Percentiles rank a stretch among this genome's conserved stretches.
Evolutionary conservation across 2,797 vertebrate genomes (phyloP).

Genomic region (Arnoldichthys spilopterus): DNA sequence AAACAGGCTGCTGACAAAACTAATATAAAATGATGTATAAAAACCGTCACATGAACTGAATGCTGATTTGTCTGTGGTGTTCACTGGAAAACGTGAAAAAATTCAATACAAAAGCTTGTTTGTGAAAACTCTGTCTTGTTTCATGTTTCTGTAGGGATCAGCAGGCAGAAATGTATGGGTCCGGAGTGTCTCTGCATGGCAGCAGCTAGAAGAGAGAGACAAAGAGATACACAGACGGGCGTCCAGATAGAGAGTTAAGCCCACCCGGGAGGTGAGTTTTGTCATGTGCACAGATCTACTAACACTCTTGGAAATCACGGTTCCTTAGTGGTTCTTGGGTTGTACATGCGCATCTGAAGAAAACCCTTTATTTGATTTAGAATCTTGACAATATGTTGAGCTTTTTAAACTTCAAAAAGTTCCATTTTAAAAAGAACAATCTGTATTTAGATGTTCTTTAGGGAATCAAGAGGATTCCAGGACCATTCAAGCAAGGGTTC

Average conservation of each 20-base stretch:
- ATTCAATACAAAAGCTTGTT: conserved; percentile 28
- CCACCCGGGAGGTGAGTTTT: conserved; percentile 67
- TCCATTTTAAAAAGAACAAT: not conserved
- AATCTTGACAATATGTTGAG: not conserved
- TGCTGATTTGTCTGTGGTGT: conserved; percentile 50
- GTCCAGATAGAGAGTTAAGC: conserved; percentile 46
- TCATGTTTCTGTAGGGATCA: conserved; percentile 72
- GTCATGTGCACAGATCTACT: not conserved
- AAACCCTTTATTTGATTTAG: not conserved
- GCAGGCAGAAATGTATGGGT: conserved; percentile 60
- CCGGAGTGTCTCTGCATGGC: conserved; percentile 35
- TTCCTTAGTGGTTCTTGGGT: not conserved
- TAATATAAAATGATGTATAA: conserved; percentile 56
- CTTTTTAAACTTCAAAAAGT: not conserved
- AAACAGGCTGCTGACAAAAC: conserved; percentile 52
- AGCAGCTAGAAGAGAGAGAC: conserved; percentile 54
- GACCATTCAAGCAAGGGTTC: no score
- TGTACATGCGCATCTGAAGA: not conserved
- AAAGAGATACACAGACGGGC: conserved; percentile 54
- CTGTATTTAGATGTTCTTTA: no score
- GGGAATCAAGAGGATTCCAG: no score
- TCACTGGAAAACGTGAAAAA: conserved; percentile 25
- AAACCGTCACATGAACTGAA: conserved; percentile 40
- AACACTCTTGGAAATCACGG: not conserved
- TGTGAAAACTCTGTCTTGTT: conserved; percentile 39